Conservation (phyloP, 2,888 invertebrate genomes). For the Prosapia bicincta region DNA sequence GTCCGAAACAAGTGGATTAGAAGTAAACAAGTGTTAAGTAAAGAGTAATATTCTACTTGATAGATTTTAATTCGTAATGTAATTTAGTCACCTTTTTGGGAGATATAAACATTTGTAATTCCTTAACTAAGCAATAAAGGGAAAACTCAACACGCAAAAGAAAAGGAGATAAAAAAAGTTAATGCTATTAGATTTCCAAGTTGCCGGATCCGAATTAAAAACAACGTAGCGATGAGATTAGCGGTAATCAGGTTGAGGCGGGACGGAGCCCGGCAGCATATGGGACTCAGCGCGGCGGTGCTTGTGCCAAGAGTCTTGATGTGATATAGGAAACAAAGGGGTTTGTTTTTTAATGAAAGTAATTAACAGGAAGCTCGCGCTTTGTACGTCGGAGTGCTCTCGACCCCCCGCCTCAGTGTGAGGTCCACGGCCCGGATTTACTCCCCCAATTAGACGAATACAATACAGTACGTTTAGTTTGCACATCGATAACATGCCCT, state of each 20-base stretch:
- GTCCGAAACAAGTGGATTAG: no score
- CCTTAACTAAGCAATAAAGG: no score
- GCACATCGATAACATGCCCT: background rate
- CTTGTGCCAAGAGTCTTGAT: slow-evolving; percentile 3
- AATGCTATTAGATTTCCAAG: background rate
- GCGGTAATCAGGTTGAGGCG: background rate
- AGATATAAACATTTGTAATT: no score
- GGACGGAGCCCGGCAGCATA: no score
- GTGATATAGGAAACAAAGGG: slow-evolving; percentile 12
- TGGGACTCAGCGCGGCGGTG: background rate
- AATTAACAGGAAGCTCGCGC: slow-evolving; percentile 10
- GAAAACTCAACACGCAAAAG: no score
- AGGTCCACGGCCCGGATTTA: background rate
- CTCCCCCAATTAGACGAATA: slow-evolving; percentile 8
- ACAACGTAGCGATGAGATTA: background rate
- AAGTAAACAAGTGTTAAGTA: no score
- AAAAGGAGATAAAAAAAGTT: no score
- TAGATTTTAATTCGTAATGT: no score
- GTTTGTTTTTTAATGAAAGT: slow-evolving; percentile 16
- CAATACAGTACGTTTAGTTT: background rate
- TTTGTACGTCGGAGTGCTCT: slow-evolving; percentile 5
- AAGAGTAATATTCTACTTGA: no score
- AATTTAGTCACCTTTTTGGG: no score
- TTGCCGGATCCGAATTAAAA: background rate
- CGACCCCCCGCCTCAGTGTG: background rate